Percentiles rank a stretch among this genome's conserved stretches.
phyloP scores from a whole-genome alignment of 2,113 vertebrate species.

The Chlorodrepanis virens region DNA sequence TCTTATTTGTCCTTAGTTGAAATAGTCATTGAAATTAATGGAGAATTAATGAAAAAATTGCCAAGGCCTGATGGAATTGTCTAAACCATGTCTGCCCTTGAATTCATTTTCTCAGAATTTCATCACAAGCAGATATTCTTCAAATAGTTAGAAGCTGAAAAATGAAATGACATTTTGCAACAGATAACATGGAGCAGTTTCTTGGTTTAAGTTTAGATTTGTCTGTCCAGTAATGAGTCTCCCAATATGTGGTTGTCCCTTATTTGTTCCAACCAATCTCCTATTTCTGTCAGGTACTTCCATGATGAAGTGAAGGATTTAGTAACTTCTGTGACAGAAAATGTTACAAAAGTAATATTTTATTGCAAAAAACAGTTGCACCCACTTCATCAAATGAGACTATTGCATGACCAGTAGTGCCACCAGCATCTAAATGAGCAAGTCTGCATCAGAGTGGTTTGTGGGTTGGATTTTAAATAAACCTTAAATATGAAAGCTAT shows the following conservation, averaged over 20 bases:
- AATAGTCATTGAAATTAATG: background rate
- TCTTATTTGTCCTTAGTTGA: background rate
- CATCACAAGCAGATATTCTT: background rate
- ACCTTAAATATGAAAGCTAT: background rate
- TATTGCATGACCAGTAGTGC: background rate
- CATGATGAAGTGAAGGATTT: background rate
- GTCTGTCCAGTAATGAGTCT: background rate
- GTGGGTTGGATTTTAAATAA: constrained; percentile 12
- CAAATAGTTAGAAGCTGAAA: background rate
- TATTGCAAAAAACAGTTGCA: background rate
- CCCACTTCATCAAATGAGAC: background rate
- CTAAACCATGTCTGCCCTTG: background rate
- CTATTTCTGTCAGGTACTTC: background rate
- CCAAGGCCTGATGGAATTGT: background rate
- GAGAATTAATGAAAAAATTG: background rate
- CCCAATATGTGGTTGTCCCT: background rate
- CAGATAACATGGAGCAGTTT: background rate
- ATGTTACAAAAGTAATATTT: background rate
- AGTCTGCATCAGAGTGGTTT: background rate
- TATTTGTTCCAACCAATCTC: background rate
- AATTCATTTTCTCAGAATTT: background rate
- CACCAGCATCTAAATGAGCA: background rate
- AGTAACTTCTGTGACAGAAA: background rate
- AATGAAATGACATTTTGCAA: background rate
- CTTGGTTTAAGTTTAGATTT: background rate